These are phyloP conservation scores for Aegotheles bennettii DNA, from an alignment of 2,113 vertebrate species.

Conservation along the genomic window DNA sequence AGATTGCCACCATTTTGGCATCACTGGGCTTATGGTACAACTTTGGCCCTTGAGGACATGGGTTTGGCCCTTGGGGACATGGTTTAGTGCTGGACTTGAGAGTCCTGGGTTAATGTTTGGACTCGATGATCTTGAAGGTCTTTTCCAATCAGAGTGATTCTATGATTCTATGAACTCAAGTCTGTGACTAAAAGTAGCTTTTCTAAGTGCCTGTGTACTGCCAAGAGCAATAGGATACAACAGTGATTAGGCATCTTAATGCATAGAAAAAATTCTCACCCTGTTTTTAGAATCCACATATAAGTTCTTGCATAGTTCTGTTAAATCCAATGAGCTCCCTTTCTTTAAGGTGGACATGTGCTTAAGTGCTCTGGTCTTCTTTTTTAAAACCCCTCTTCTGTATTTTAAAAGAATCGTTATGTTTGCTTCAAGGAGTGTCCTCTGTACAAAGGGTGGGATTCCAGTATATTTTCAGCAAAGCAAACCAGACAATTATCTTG, in stretches of 20 bases:
- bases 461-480: constrained; percentile 3
- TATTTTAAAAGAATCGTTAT: neutral
- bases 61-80: too few species aligned
- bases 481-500: neutral
- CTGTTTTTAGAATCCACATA: neutral
- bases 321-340: neutral
- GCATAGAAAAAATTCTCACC: neutral
- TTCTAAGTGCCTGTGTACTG: neutral
- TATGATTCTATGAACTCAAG: too few species aligned
- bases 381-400: neutral
- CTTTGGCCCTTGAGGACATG: too few species aligned
- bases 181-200: neutral
- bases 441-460: neutral
- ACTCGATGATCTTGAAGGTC: too few species aligned
- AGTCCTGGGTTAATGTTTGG: too few species aligned
- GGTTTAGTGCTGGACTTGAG: too few species aligned
- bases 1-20: neutral
- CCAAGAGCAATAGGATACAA: neutral
- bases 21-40: neutral
- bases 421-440: neutral
- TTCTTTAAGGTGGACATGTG: neutral
- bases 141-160: too few species aligned
- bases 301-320: neutral
- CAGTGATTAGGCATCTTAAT: neutral
- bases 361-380: neutral